phyloP scores from a whole-genome alignment of 2,797 vertebrate species.

The Chromis chromis region DNA sequence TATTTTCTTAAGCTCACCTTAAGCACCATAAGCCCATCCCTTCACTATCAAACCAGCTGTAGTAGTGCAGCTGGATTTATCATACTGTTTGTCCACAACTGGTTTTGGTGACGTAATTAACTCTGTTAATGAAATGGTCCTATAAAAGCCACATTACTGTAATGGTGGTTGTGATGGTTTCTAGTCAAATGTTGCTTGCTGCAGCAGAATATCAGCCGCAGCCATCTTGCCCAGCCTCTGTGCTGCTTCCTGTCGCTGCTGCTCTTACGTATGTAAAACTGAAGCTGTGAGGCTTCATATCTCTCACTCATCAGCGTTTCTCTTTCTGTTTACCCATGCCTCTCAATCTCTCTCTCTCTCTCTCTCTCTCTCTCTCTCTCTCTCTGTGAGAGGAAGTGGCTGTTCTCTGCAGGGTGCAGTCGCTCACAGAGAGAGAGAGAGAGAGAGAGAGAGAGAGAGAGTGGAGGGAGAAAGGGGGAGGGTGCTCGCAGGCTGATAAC shows the following conservation, averaged over 20 bases:
- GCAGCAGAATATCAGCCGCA: slow-evolving; percentile 25
- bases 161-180: slow-evolving; percentile 6
- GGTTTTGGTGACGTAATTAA: not conserved
- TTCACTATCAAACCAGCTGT: not conserved
- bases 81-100: not conserved
- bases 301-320: slow-evolving; percentile 58
- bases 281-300: slow-evolving; percentile 54
- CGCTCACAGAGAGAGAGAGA: slow-evolving; percentile 78
- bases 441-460: slow-evolving; percentile 32
- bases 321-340: slow-evolving; percentile 36
- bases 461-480: slow-evolving; percentile 78
- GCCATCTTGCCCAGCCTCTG: slow-evolving; percentile 53
- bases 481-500: slow-evolving; percentile 78
- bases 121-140: not conserved
- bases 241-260: slow-evolving; percentile 58
- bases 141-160: slow-evolving; percentile 25
- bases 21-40: not conserved
- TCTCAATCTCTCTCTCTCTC: slow-evolving; percentile 32
- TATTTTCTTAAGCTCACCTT: slow-evolving; percentile 45
- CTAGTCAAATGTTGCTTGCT: slow-evolving; percentile 5
- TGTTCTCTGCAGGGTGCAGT: slow-evolving; percentile 75
- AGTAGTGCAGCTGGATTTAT: not conserved
- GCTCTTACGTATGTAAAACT: slow-evolving; percentile 63
- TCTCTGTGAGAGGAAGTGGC: slow-evolving; percentile 89
- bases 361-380: slow-evolving; percentile 15